Base-by-base conservation (phyloP, 2,113 vertebrate species). In the Daubentonia madagascariensis region DNA sequence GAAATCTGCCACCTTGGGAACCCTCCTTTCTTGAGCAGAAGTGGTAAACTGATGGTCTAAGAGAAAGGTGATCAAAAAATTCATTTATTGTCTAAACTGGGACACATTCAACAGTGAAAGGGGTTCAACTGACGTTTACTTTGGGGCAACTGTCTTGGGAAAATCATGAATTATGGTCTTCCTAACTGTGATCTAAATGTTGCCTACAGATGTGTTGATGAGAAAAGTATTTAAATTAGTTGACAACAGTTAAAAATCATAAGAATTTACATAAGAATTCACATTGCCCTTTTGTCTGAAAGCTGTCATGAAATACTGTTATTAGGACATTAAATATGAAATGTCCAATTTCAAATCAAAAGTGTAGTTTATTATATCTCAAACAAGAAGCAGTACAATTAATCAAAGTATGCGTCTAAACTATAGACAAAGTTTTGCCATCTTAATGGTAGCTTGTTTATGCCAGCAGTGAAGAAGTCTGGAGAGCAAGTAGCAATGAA, bases 41-140 rank as follows among this genome's bases (percentile, higher is more conserved):
- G 54, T 63, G 52, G 1, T 14, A 78, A 61, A 59, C 6, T 85
- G 22, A 65, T 91, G 37, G 43, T 61, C 28, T n/a, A 59, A 94
- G 30, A 73, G 68, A 94, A 63, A 11, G 25, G 68, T 90, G 43
- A 85, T 81, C 63, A 23, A 54, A 84, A 83, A 85, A 92, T 67
- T 37, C 10, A 32, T 83, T 93, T 91, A 37, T 76, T 50, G 22
- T 68, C 28, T 76, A 94, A 79, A 48, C 78, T 67, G n/a, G 70
- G 16, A 67, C 45, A 54, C n/a, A 92, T 81, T 97, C 79, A 54
- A 85, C 32, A 68, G n/a, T 79, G 50, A 94, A 94, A 90, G 65
- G 4, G 18, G 9, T 63, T 81, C 52, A 72, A 67, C 63, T 68
- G 32, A 54, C 81, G 22, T 17, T 94, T 84, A 90, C 70, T 90